Evolutionary conservation across 64 coral and sea anemone species (phyloP).

Genomic region (Porites lutea): DNA sequence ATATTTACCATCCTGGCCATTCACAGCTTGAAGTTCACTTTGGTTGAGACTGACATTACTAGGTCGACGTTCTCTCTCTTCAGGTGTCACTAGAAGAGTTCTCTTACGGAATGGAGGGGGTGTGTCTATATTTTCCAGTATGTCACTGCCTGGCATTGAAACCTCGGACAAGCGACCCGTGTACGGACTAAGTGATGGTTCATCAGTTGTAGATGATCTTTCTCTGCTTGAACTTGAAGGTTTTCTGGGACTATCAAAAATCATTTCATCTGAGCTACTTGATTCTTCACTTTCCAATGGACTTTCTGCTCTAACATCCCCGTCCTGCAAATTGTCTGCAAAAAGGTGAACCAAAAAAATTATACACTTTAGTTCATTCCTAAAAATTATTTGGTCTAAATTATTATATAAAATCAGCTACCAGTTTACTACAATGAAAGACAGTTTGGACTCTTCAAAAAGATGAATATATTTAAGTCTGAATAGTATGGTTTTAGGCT

Average conservation of each 20-base stretch:
- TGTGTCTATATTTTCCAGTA: constrained; percentile 31
- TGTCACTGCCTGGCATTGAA: constrained; percentile 33
- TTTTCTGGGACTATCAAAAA: constrained; percentile 34
- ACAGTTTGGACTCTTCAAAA: no score
- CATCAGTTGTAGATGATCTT: background rate
- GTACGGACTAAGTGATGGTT: background rate
- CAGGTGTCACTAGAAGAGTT: background rate
- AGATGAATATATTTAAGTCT: no score
- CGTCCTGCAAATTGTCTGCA: constrained; percentile 40
- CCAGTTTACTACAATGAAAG: no score
- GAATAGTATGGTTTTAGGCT: no score
- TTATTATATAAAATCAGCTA: no score
- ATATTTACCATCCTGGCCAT: constrained; percentile 12
- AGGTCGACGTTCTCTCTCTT: background rate
- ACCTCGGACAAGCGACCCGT: background rate
- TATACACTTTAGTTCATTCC: no score
- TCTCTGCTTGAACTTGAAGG: background rate
- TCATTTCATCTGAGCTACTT: constrained; percentile 83
- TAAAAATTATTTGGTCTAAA: no score
- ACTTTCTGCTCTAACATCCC: constrained; percentile 37
- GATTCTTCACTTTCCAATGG: constrained; percentile 73
- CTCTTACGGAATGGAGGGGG: constrained; percentile 44
- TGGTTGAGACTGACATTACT: background rate
- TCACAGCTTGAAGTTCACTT: background rate
- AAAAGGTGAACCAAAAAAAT: background rate